Conservation (phyloP, 2,888 invertebrate genomes). For the Melieria crassipennis region DNA sequence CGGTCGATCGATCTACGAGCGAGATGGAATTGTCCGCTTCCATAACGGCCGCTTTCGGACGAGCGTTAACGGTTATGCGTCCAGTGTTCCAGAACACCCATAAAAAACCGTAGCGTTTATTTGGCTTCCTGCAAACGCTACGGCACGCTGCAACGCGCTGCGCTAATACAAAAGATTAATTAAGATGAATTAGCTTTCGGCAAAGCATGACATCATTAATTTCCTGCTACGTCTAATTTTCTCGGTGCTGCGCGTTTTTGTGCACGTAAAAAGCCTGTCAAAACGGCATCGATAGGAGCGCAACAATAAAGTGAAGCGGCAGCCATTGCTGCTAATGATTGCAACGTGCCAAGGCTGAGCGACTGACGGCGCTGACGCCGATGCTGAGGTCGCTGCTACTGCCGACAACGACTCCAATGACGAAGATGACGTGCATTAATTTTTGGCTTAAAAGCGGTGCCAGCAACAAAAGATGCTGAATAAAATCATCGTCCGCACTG, state of each 20-base stretch:
- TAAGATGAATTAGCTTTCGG: neutral
- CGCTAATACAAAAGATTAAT: neutral
- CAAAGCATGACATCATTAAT: constrained; percentile 16
- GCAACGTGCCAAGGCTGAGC: neutral
- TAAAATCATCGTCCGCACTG: no score
- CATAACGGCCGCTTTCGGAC: no score
- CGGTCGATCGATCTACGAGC: no score
- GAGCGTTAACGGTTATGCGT: no score
- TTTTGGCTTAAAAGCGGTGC: constrained; percentile 29
- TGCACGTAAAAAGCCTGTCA: no score
- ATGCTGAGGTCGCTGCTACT: constrained; percentile 24
- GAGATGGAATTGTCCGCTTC: no score
- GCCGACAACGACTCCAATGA: constrained; percentile 25
- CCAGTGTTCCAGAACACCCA: no score
- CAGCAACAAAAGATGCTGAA: constrained; percentile 22
- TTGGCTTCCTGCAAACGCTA: no score
- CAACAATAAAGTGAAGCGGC: neutral
- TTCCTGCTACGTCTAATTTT: neutral
- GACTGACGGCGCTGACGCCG: neutral
- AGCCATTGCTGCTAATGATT: no score
- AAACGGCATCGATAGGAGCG: neutral
- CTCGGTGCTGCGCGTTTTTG: neutral
- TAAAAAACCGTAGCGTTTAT: no score
- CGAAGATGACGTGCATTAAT: constrained; percentile 37
- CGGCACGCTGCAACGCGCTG: no score